These are phyloP conservation scores for Amyelois transitella DNA, from an alignment of 1,140 invertebrate genomes.

Conservation along the genomic window DNA sequence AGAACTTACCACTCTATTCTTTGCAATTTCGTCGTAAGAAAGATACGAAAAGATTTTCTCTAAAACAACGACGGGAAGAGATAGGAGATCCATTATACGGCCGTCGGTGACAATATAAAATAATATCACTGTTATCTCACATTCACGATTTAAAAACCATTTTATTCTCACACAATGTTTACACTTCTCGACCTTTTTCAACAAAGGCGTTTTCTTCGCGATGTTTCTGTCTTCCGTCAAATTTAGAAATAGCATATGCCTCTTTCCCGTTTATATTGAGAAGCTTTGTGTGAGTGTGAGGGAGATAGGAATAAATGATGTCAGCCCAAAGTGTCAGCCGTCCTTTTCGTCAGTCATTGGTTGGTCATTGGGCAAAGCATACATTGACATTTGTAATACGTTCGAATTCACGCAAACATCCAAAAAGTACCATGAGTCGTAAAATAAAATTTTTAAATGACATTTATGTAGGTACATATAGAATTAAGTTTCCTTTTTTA, in stretches of 20 bases:
- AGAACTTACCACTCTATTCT: conserved; percentile 83
- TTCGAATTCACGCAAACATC: no score
- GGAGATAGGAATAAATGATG: neutral
- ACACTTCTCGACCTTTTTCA: conserved; percentile 24
- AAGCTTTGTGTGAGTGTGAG: neutral
- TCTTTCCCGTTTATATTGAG: neutral
- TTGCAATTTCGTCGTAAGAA: conserved; percentile 87
- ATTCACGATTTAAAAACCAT: conserved; percentile 14
- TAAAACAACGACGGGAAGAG: conserved; percentile 84
- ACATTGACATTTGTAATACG: no score
- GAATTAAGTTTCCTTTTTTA: no score
- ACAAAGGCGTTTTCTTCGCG: conserved; percentile 26
- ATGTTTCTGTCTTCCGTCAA: conserved; percentile 25
- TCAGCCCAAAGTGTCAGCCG: no score
- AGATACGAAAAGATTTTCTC: conserved; percentile 87
- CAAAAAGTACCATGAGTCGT: no score
- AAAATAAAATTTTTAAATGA: no score
- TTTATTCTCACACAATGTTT: conserved; percentile 17
- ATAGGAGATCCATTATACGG: conserved; percentile 69
- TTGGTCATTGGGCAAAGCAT: no score
- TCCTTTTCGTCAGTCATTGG: no score
- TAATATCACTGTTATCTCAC: conserved; percentile 18
- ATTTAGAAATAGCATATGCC: neutral
- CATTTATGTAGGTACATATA: no score
- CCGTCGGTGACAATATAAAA: neutral